phyloP scores from a whole-genome alignment of 2,113 vertebrate species.

The Pampusana beccarii region DNA sequence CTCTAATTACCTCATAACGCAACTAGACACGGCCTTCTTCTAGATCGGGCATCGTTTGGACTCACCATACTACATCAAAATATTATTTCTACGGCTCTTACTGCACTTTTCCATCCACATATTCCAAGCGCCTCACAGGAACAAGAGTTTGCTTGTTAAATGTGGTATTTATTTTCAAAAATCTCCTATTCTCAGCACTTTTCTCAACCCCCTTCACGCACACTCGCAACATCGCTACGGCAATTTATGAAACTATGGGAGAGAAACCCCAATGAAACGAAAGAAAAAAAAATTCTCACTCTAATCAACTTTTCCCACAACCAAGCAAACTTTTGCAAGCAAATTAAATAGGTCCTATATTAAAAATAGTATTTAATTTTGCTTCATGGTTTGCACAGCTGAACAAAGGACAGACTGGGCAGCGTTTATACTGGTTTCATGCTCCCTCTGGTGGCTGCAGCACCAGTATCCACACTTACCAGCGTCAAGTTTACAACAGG shows the following conservation, averaged over 20 bases:
- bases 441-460: slow-evolving; percentile 61
- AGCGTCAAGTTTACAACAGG: rapidly evolving
- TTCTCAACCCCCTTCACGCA: not conserved
- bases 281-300: not conserved
- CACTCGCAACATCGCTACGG: not conserved
- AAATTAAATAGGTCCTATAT: not conserved
- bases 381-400: not conserved
- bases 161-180: not conserved
- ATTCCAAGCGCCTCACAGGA: not conserved
- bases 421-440: not conserved
- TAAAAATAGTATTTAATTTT: not conserved
- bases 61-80: not conserved
- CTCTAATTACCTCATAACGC: rapidly evolving
- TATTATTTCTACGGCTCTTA: not conserved
- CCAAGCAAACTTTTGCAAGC: not conserved
- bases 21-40: rapidly evolving
- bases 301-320: not conserved
- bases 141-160: not conserved
- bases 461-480: not conserved
- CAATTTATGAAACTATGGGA: not conserved
- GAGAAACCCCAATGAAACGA: not conserved
- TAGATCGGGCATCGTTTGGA: rapidly evolving
- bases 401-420: not conserved
- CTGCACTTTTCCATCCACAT: not conserved
- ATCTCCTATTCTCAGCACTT: not conserved